Evolutionary conservation across 2,888 invertebrate genomes (phyloP).

Genomic region (Neoscelio sp.): DNA sequence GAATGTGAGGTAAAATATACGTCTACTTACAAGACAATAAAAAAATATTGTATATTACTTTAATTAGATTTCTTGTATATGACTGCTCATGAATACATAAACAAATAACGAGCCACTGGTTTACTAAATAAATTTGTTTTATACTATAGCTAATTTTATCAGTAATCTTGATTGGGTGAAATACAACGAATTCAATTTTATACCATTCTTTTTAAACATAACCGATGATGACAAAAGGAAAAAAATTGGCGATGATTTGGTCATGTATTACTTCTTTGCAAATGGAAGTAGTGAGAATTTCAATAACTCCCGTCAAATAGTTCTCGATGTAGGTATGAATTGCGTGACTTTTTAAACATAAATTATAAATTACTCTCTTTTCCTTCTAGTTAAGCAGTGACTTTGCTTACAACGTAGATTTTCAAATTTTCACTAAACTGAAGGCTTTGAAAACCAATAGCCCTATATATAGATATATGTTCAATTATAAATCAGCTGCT

Average conservation of each 20-base stretch:
- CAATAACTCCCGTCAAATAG: background rate
- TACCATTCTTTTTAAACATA: constrained; percentile 76
- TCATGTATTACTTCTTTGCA: background rate
- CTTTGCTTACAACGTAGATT: constrained; percentile 63
- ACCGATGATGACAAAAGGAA: constrained; percentile 69
- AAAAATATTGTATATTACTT: too few species aligned
- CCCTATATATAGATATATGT: constrained; percentile 76
- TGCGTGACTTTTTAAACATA: too few species aligned
- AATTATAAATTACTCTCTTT: background rate
- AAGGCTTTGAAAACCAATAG: constrained; percentile 68
- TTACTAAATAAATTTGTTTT: too few species aligned
- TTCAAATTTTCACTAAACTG: constrained; percentile 68
- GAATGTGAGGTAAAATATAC: too few species aligned
- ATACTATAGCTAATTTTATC: too few species aligned
- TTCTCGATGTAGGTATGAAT: background rate
- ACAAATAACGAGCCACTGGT: too few species aligned
- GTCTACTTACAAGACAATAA: too few species aligned
- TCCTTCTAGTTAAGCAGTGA: constrained; percentile 15
- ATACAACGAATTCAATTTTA: too few species aligned
- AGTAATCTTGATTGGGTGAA: too few species aligned
- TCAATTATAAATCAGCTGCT: constrained; percentile 66
- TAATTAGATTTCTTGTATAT: too few species aligned
- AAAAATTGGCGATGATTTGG: background rate
- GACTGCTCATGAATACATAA: too few species aligned
- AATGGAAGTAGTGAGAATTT: background rate